Evolutionary conservation across 2,888 invertebrate genomes (phyloP).

Genomic region (Leptinotarsa tumamoca): DNA sequence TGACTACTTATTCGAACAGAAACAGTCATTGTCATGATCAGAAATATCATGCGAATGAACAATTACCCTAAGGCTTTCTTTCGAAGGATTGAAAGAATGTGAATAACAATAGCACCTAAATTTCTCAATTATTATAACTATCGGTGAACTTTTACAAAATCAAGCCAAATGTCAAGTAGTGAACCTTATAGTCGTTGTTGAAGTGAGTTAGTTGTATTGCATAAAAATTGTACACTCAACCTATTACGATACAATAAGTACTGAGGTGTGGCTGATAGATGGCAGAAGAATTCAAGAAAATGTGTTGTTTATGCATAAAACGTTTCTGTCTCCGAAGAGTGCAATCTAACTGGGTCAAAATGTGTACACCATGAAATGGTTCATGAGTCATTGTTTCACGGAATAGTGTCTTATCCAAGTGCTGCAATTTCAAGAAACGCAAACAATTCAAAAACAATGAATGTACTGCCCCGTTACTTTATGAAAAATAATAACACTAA

Average conservation of each 20-base stretch:
- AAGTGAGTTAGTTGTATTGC: slow-evolving; percentile 30
- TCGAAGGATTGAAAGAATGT: not conserved
- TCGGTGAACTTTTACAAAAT: slow-evolving; percentile 24
- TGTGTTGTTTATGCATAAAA: not conserved
- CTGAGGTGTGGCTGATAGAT: slow-evolving; percentile 25
- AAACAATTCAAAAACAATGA: too few relatives aligned
- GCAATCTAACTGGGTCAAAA: not conserved
- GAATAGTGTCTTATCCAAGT: too few relatives aligned
- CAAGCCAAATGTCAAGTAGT: slow-evolving; percentile 35
- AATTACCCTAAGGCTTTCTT: not conserved
- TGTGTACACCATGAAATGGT: too few relatives aligned
- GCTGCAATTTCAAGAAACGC: too few relatives aligned
- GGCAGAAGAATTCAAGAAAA: slow-evolving; percentile 1
- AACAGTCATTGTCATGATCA: too few relatives aligned
- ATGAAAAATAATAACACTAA: too few relatives aligned
- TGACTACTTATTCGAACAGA: too few relatives aligned
- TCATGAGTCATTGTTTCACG: too few relatives aligned
- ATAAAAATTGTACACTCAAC: slow-evolving; percentile 28
- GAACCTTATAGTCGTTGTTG: slow-evolving; percentile 36
- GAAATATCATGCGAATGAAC: too few relatives aligned
- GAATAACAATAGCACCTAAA: not conserved
- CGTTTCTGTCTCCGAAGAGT: not conserved
- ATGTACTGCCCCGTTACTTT: not conserved
- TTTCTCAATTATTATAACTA: slow-evolving; percentile 27
- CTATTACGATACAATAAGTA: slow-evolving; percentile 18